Base-by-base conservation (phyloP, 1,140 invertebrate genomes). In the Luehdorfia chinensis region DNA sequence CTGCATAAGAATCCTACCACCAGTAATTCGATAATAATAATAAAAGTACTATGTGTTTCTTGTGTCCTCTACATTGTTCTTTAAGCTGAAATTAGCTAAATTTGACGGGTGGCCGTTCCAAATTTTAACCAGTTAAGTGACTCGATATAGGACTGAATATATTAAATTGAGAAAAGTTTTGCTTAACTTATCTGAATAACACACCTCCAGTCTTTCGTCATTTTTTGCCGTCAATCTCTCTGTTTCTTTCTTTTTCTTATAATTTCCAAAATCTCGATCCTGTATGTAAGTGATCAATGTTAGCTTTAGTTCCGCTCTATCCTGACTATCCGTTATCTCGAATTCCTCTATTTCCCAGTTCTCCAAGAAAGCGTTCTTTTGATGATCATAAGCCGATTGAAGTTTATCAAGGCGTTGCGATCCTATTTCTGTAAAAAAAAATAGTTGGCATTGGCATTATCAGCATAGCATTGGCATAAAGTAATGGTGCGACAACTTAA, bases 371-470 rank as follows among this genome's bases (percentile, higher is more conserved):
- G 59, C 60, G 27, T 86, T 79, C 59, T 90, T 90, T 54, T 89
- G 86, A 4, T 75, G 58, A 32, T 87, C 79, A 63, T 91, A 93
- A 51, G 84, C 85, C 1, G 81, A 50, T 43, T 89, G 84, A 2
- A 92, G 74, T 41, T 89, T 87, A 49, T 88, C 77, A 0, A 92
- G 75, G 12, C 79, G 55, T 56, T 73, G 67, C 1, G 64, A 52
- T 4, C 79, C 81, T 11, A 86, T 70, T 39, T 49, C 81, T 86
- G 33, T 9, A 54, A 54, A 27, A 34, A 37, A n/a, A n/a, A n/a
- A n/a, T n/a, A n/a, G n/a, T 9, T 48, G 12, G 15, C 31, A 32
- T 28, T 1, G 27, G 9, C 1, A 37, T 34, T 44, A 34, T 9
- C 32, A 25, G 1, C 4, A 21, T 18, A 37, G 14, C 19, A n/a